A percentile compares a stretch with the other conserved stretches of the same genome.
Evolutionary conservation across 2,888 invertebrate species (phyloP).

Genomic region (Metalampra italica): DNA sequence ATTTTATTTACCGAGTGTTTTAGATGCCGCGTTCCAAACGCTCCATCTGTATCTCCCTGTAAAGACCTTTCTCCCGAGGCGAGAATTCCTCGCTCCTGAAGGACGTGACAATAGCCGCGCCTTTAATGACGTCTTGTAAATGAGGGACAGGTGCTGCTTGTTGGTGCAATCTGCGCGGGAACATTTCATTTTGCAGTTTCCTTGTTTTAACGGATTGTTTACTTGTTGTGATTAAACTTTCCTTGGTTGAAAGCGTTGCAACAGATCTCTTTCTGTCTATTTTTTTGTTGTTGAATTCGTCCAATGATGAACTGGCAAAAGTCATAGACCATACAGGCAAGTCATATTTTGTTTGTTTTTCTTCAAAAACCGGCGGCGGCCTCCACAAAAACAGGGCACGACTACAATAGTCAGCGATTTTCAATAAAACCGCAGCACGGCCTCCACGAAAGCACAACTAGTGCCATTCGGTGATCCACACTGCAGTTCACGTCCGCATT

Average conservation of each 20-base stretch:
- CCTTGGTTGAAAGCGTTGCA: neutral
- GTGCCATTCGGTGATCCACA: too few relatives aligned
- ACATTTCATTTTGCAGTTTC: conserved; percentile 4
- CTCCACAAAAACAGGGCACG: too few relatives aligned
- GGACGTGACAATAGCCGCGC: conserved; percentile 16
- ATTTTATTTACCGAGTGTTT: too few relatives aligned
- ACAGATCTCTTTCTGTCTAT: neutral
- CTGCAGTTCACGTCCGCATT: too few relatives aligned
- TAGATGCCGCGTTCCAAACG: neutral
- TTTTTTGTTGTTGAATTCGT: too few relatives aligned
- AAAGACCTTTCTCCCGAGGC: conserved; percentile 8
- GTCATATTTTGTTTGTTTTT: too few relatives aligned
- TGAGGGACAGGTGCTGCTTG: conserved; percentile 3
- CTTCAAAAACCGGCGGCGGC: too few relatives aligned
- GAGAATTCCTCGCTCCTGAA: conserved; percentile 16
- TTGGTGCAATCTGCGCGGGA: conserved; percentile 8
- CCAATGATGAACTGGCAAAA: too few relatives aligned
- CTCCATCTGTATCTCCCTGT: neutral
- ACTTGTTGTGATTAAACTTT: conserved; percentile 1
- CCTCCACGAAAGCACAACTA: too few relatives aligned
- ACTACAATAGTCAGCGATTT: too few relatives aligned
- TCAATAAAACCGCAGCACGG: too few relatives aligned
- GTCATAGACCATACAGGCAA: too few relatives aligned
- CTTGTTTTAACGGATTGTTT: neutral
- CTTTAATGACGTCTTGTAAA: conserved; percentile 20